Evolutionary conservation across 2,113 vertebrate species (phyloP).

Genomic region (Barnardius zonarius): DNA sequence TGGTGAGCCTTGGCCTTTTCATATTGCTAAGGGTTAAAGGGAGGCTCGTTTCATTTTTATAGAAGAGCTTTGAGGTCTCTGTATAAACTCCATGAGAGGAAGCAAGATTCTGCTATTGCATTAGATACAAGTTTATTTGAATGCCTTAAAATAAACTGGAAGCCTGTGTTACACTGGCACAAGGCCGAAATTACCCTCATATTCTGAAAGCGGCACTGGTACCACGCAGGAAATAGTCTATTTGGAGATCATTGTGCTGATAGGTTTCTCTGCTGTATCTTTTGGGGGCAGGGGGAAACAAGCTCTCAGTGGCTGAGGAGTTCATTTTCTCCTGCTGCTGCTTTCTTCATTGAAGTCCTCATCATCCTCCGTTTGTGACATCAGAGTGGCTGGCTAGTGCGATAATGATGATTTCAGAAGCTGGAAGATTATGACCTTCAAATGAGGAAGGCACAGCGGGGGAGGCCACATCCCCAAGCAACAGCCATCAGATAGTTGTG

Average conservation of each 20-base stretch:
- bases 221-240: slow-evolving; percentile 7
- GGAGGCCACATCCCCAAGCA: slow-evolving; percentile 53
- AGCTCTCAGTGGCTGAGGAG: background rate
- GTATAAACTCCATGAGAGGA: background rate
- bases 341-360: slow-evolving; percentile 58
- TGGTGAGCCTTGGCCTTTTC: background rate
- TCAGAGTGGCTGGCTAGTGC: slow-evolving; percentile 44
- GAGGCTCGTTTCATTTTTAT: slow-evolving; percentile 10
- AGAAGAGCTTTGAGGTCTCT: background rate
- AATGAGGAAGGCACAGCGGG: slow-evolving; percentile 60
- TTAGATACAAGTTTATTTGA: background rate
- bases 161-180: slow-evolving; percentile 19
- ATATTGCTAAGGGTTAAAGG: slow-evolving; percentile 10
- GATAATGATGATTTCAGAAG: slow-evolving; percentile 66
- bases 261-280: background rate
- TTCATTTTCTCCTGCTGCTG: slow-evolving; percentile 57
- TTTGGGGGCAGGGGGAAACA: background rate
- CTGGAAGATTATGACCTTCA: slow-evolving; percentile 64
- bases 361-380: slow-evolving; percentile 65
- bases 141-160: slow-evolving; percentile 18
- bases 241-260: slow-evolving; percentile 49
- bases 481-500: slow-evolving; percentile 54
- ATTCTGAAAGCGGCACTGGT: slow-evolving; percentile 1
- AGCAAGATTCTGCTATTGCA: background rate
- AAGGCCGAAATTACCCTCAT: slow-evolving; percentile 43